Conservation (phyloP, 37 sponge, comb jelly and placozoan genomes). For the Eunapius fragilis region DNA sequence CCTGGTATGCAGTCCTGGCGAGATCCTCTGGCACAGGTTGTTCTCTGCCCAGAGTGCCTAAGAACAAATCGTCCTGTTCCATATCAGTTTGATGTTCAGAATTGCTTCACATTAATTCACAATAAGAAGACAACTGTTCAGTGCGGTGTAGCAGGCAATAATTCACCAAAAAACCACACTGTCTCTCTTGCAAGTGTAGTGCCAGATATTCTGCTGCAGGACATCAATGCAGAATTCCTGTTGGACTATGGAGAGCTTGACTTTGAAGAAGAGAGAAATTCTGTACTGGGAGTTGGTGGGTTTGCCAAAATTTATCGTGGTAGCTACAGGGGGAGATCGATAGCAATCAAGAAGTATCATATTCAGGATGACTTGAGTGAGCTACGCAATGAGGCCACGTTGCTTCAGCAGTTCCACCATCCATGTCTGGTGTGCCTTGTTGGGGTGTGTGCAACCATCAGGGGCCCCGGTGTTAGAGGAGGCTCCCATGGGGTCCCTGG, state of each 20-base stretch:
- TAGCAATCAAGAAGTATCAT: conserved; percentile 81
- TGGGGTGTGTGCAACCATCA: conserved; percentile 74
- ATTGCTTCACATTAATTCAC: conserved; percentile 21
- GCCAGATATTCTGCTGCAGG: conserved; percentile 86
- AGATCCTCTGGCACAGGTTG: conserved; percentile 39
- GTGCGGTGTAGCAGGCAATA: conserved; percentile 29
- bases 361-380: conserved; percentile 61
- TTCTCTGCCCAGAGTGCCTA: conserved; percentile 72
- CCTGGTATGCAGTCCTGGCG: conserved; percentile 57
- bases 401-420: conserved; percentile 76
- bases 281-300: conserved; percentile 81
- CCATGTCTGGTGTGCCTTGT: conserved; percentile 87
- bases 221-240: conserved; percentile 68
- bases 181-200: conserved; percentile 67
- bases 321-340: conserved; percentile 52
- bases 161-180: conserved; percentile 27
- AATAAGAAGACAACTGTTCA: conserved; percentile 40
- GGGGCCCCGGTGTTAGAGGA: conserved; percentile 89
- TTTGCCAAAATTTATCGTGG: conserved; percentile 89
- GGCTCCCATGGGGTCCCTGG: conserved; percentile 85
- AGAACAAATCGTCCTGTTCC: conserved; percentile 29
- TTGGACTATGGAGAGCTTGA: conserved; percentile 61
- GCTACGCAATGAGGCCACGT: conserved; percentile 67
- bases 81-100: conserved; percentile 46
- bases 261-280: conserved; percentile 57